phyloP scores from a whole-genome alignment of 2,113 vertebrate species.

The Myotis brandtii region DNA sequence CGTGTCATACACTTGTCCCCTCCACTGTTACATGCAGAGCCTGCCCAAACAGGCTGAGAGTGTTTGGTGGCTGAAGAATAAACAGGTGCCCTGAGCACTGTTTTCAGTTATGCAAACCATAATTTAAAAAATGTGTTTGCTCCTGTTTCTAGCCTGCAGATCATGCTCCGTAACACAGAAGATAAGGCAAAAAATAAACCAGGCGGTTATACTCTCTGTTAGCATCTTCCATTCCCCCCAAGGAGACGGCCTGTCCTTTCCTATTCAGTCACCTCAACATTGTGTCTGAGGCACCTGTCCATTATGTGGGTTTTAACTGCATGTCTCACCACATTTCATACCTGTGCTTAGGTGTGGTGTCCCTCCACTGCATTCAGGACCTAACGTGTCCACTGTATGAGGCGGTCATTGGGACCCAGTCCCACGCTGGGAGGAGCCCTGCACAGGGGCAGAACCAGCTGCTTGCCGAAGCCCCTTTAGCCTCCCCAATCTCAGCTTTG shows the following conservation, averaged over 20 bases:
- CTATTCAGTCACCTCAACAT: background rate
- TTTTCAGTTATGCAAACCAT: constrained; percentile 26
- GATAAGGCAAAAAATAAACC: background rate
- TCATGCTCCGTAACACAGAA: background rate
- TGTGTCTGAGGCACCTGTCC: background rate
- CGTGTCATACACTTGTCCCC: background rate
- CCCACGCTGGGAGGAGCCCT: background rate
- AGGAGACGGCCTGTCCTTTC: background rate
- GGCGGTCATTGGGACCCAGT: background rate
- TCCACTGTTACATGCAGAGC: background rate
- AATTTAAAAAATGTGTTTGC: background rate
- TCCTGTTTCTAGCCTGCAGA: constrained; percentile 15
- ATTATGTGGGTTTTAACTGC: background rate
- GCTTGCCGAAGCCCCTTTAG: background rate
- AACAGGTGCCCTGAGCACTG: background rate
- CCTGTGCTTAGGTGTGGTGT: background rate
- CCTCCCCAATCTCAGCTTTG: background rate
- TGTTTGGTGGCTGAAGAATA: background rate
- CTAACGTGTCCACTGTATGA: background rate
- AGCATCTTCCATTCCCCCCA: background rate
- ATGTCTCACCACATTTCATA: no score
- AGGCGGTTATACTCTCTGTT: background rate
- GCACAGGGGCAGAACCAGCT: background rate
- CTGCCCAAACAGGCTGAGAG: background rate
- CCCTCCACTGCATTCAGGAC: background rate